A percentile compares a stretch with the other conserved stretches of the same genome.
Conservation (phyloP, 2,888 invertebrate genomes). For the Pardosa pseudoannulata region DNA sequence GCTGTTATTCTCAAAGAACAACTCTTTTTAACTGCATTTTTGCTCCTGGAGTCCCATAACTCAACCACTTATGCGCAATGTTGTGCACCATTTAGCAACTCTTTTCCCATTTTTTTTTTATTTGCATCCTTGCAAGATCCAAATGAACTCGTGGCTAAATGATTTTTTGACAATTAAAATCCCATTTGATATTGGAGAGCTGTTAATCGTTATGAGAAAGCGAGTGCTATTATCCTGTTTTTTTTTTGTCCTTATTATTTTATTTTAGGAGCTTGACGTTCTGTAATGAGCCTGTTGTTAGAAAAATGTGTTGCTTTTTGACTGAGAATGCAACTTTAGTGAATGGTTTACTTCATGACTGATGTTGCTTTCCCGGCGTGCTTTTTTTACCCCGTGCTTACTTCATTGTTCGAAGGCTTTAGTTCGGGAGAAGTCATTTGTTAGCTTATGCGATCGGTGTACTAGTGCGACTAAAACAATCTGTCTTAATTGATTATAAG, state of each 20-base stretch:
- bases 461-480: no score
- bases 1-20: neutral
- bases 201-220: slow-evolving; percentile 28
- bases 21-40: neutral
- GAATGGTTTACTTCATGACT: neutral
- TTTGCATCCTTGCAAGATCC: neutral
- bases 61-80: neutral
- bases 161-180: slow-evolving; percentile 67
- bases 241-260: neutral
- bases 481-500: no score
- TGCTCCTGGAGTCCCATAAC: neutral
- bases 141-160: slow-evolving; percentile 45
- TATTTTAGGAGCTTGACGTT: neutral
- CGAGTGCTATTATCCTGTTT: no score
- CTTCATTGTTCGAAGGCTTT: no score
- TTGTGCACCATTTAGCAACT: slow-evolving; percentile 20
- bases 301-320: slow-evolving; percentile 6
- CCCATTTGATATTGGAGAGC: slow-evolving; percentile 56
- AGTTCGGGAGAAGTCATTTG: no score
- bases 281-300: slow-evolving; percentile 9
- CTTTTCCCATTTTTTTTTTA: slow-evolving; percentile 5
- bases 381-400: no score
- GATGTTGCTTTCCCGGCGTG: neutral
- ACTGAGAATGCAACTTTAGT: neutral
- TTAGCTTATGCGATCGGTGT: no score